Base-by-base conservation (phyloP, 2,888 invertebrate species). In the Pandemis heparana region DNA sequence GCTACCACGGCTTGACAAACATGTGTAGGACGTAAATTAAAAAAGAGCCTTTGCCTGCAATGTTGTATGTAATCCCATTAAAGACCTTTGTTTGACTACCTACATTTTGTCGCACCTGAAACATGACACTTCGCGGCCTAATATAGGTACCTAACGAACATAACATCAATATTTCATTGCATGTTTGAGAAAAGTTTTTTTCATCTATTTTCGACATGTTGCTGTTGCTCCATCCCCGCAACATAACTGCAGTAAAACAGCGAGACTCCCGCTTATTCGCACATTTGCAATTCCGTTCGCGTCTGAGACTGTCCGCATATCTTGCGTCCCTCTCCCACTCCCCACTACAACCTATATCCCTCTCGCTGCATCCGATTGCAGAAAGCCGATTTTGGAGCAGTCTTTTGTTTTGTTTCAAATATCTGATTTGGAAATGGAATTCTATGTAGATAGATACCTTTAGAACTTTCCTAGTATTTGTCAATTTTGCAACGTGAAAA, bases 241-340 rank as follows among this genome's bases (percentile, higher is more conserved):
- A 85, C 79, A 81, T 77, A 81, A 84, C 82, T 82, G 78, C 81
- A 63, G 43, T 66, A 64, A 41, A 16, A 64, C 46, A 16, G 59
- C 56, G 56, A 46, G 39, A 67, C 32, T 81, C 81, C 81, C 78
- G 77, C 79, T 80, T 78, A 80, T 77, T 79, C 78, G 75, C 85
- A 78, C 84, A 91, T 92, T 93, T 91, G 85, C 88, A 86, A 93
- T 93, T 92, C 92, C 81, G 82, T 80, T 76, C 89, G 86, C 92
- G 89, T 91, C 84, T 86, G 82, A 79, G 80, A 83, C 89, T 89
- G 89, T 91, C 92, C 92, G 90, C 91, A 92, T 89, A 64, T 64
- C 69, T 59, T 60, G 16, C 75, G 39, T 80, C 81, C 67, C 74
- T 76, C 76, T 77, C 79, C 70, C 75, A 79, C n/a, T 80, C 69